phyloP scores from a whole-genome alignment of 2,888 invertebrate genomes.

The Epicampocera succincta region DNA sequence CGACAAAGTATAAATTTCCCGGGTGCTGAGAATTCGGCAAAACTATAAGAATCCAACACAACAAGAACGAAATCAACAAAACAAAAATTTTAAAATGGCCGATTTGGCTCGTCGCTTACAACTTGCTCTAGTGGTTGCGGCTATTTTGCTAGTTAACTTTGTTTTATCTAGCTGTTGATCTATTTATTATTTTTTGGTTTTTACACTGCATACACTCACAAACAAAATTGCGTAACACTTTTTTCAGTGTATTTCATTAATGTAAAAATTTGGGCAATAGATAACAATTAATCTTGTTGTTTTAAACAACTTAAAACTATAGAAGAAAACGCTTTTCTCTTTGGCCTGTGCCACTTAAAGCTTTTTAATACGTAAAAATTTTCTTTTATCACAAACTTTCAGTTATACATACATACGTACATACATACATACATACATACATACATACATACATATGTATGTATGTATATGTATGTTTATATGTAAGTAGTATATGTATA shows the following conservation, averaged over 20 bases:
- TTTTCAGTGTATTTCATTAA: conserved; percentile 68
- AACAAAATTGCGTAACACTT: conserved; percentile 72
- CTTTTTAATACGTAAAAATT: conserved; percentile 19
- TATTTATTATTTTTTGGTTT: conserved; percentile 37
- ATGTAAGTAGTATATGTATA: not conserved
- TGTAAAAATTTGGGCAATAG: conserved; percentile 20
- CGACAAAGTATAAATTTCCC: conserved; percentile 57
- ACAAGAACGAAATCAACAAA: conserved; percentile 35
- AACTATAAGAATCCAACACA: conserved; percentile 2
- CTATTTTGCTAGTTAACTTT: conserved; percentile 33
- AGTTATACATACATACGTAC: not conserved
- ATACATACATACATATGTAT: not conserved
- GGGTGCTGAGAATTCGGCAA: conserved; percentile 30
- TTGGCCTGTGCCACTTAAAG: conserved; percentile 37
- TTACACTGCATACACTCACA: conserved; percentile 60
- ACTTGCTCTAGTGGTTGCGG: conserved; percentile 58
- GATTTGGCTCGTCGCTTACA: conserved; percentile 30
- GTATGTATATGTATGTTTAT: too few species aligned
- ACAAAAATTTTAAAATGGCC: conserved; percentile 41
- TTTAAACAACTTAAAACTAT: conserved; percentile 24
- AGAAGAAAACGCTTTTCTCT: conserved; percentile 15
- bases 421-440: not conserved
- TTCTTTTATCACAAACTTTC: conserved; percentile 22
- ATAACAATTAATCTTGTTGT: conserved; percentile 41
- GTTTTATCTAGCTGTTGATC: conserved; percentile 17